Evolutionary conservation across 1,140 invertebrate genomes (phyloP), one percentile per base, ranked within the genome.

Genomic region (Zaprionus capensis): DNA sequence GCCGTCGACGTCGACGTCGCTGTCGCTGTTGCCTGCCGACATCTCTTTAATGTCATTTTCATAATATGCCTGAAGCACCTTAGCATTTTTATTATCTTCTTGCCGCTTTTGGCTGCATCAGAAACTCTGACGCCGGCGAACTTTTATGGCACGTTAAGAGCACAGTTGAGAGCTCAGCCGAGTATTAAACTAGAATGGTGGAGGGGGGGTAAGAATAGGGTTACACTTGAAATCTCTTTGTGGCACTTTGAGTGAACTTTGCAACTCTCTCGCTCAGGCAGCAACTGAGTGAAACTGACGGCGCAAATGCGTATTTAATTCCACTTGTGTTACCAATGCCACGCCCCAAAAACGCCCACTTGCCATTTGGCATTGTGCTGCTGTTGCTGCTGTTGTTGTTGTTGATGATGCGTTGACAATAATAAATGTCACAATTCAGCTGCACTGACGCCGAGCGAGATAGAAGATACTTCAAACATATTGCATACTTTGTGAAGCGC

Each of bases 281-380:
- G 17, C 44, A 26, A 49, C 38, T 44, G 41, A 76, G 38, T 74
- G 61, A 74, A 90, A 74, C 84, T 88, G 84, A 81, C 84, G 80
- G 56, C 75, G 84, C 69, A 88, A 88, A 88, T 88, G 84, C 71
- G 81, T 90, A 84, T 90, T 88, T 88, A 88, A 88, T 87, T 81
- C 78, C 84, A 71, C 82, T 84, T 80, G 68, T 75, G 64, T 67
- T 69, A 51, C 64, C 64, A 38, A 28, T 73, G 65, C 76, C 83
- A 86, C 77, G 80, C 82, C 80, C 76, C 61, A 44, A 14, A n/a
- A 46, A 56, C 31, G 62, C 44, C 62, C 49, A 65, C 34, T 56
- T 38, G 44, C 44, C 28, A 68, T 22, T 51, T 49, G 17, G 5
- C 26, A 20, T 20, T 44, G 7, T 28, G 28, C 7, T 28, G 41